Base-by-base conservation (phyloP, 2,113 vertebrate species). In the Xiphorhynchus elegans region DNA sequence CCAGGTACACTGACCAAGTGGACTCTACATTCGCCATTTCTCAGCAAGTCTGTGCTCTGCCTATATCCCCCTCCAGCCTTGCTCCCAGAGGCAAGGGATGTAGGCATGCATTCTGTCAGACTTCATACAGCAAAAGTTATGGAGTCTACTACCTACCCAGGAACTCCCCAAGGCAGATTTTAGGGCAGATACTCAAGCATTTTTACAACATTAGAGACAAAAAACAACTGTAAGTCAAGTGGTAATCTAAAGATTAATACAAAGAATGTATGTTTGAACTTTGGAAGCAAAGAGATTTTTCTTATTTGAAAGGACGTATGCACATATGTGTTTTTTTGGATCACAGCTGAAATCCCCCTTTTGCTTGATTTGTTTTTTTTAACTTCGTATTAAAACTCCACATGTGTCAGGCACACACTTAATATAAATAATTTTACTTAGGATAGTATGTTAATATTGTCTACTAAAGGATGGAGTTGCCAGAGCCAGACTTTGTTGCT, bases 201-300 rank as follows among this genome's bases (percentile, higher is more conserved):
- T 69, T 94, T 76, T 31, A 40, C 23, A 80, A 23, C 12, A 20
- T 31, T 69, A 1, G 3, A 56, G 24, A 39, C 19, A 40, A 90
- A 91, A 56, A 18, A 1, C 14, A 52, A 13, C 13, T 53, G 3
- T 44, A 72, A 60, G 13, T 59, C 26, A 79, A 78, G 52, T 26
- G 40, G 9, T 78, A 68, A 67, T 50, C 17, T 56, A 56, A 78
- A 82, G 75, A 35, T 5, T 67, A 59, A 77, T 80, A 33, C 0
- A 1, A 46, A 69, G 13, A 49, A 37, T 0, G 0, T n/a, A 19
- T 1, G 1, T 49, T 83, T 92, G 10, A 47, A 21, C n/a, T 70
- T 85, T 4, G 7, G 73, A 77, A 58, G 19, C 14, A 52, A 17
- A 16, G 24, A 52, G 10, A 47, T 35, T 75, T 72, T 87, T 75